Evolutionary conservation across 1,140 invertebrate genomes (phyloP).

Genomic region (Meloidogyne exigua): DNA sequence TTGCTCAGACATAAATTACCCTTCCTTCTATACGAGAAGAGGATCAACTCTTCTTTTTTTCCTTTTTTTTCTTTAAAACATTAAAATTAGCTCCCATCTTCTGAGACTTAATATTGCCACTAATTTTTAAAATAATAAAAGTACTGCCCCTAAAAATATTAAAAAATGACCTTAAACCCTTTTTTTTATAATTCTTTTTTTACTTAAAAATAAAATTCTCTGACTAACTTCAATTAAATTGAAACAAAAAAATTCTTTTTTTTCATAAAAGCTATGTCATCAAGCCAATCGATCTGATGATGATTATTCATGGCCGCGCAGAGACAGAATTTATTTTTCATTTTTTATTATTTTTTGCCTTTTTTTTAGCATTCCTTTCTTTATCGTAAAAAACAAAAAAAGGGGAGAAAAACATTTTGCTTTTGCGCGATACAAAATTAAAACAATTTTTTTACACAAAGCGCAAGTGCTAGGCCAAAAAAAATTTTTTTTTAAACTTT

Average conservation of each 20-base stretch:
- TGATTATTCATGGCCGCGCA: slow-evolving; percentile 2
- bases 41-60: no score
- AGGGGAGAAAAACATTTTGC: no score
- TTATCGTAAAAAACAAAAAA: background rate
- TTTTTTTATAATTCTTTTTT: no score
- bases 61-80: background rate
- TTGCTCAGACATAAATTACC: no score
- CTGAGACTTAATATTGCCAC: no score
- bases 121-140: background rate
- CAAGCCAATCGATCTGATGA: background rate
- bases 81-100: background rate
- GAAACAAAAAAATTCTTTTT: no score
- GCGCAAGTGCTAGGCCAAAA: background rate
- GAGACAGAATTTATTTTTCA: background rate
- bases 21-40: no score
- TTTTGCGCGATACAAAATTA: background rate
- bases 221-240: no score
- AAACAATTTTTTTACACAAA: background rate
- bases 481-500: background rate
- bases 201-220: no score
- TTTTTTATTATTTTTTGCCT: background rate
- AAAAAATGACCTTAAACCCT: no score
- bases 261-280: background rate
- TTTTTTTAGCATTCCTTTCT: background rate
- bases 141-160: no score